A percentile compares a stretch with the other conserved stretches of the same genome.
phyloP scores from a whole-genome alignment of 2,797 vertebrate species.

The Cryptoprocta ferox region DNA sequence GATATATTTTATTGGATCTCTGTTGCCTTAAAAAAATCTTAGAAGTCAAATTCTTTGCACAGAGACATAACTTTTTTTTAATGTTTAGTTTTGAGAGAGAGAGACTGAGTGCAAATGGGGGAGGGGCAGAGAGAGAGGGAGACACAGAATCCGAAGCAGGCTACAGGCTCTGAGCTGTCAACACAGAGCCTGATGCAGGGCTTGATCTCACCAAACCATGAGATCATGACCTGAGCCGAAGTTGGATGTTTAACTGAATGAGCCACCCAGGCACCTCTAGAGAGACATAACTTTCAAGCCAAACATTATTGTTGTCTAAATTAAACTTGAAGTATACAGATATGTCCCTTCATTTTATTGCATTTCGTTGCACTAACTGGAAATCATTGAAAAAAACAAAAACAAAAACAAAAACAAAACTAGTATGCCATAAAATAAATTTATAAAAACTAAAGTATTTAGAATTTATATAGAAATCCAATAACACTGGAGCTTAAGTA shows the following conservation, averaged over 20 bases:
- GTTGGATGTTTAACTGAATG: too few relatives aligned
- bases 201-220: too few relatives aligned
- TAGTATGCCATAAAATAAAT: background rate
- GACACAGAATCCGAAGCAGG: too few relatives aligned
- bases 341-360: background rate
- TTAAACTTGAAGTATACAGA: background rate
- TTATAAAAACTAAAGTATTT: background rate
- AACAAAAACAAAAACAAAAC: too few relatives aligned
- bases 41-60: background rate
- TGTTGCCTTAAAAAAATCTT: background rate
- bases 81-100: too few relatives aligned
- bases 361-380: background rate
- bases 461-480: background rate
- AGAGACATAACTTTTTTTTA: background rate
- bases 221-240: too few relatives aligned
- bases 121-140: too few relatives aligned
- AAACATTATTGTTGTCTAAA: background rate
- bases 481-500: background rate
- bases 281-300: background rate
- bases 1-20: background rate
- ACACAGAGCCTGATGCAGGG: too few relatives aligned
- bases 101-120: too few relatives aligned
- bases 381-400: background rate
- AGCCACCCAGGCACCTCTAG: too few relatives aligned
- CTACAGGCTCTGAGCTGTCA: too few relatives aligned